These are phyloP conservation scores for Nasonovia ribisnigri DNA, from an alignment of 2,888 invertebrate genomes.

Conservation along the genomic window DNA sequence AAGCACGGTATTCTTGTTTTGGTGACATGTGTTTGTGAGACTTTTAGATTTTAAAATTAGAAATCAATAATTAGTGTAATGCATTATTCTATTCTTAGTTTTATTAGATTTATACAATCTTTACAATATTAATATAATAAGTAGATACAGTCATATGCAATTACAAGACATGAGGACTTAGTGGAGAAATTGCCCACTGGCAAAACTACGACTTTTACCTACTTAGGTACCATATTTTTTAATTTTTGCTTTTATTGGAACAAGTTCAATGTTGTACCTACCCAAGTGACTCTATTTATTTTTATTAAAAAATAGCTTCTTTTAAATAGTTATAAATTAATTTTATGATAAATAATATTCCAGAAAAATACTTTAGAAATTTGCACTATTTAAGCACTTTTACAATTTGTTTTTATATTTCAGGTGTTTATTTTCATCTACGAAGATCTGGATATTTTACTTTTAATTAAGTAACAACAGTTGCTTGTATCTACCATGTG, in stretches of 20 bases:
- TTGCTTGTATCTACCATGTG: constrained; percentile 45
- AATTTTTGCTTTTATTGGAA: neutral
- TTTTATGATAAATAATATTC: neutral
- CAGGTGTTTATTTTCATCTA: constrained; percentile 27
- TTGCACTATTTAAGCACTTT: neutral
- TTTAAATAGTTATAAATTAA: neutral
- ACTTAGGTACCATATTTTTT: neutral
- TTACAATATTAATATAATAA: too few relatives aligned
- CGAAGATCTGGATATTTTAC: neutral
- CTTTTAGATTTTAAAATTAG: neutral
- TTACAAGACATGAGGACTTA: too few relatives aligned
- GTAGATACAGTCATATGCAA: too few relatives aligned
- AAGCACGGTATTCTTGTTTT: neutral
- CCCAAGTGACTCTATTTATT: neutral
- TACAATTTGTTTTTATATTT: constrained; percentile 32
- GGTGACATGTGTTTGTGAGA: neutral
- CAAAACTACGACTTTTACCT: neutral
- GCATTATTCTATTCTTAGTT: too few relatives aligned
- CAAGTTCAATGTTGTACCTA: neutral
- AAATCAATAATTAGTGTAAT: neutral
- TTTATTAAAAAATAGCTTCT: neutral
- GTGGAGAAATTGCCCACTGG: too few relatives aligned
- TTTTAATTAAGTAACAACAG: constrained; percentile 23
- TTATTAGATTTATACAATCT: too few relatives aligned
- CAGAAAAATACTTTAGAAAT: neutral